phyloP scores from a whole-genome alignment of 1,140 invertebrate genomes.

The Armadillidium nasatum region DNA sequence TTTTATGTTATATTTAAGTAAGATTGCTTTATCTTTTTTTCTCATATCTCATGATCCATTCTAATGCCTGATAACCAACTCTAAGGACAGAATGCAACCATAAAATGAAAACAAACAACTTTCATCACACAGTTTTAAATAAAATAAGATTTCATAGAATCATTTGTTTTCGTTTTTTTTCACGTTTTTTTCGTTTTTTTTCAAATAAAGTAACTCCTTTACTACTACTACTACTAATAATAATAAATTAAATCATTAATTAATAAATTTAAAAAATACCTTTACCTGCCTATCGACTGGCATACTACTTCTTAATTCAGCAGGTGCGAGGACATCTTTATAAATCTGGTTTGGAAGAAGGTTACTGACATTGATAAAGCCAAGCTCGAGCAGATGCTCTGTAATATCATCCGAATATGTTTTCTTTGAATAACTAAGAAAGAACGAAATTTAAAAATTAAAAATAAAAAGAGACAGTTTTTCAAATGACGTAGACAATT shows the following conservation, averaged over 20 bases:
- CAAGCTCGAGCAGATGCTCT: slow-evolving; percentile 94
- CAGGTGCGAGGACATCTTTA: slow-evolving; percentile 82
- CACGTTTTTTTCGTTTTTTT: neutral
- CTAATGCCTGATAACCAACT: no score
- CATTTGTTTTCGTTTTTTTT: slow-evolving; percentile 2
- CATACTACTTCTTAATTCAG: slow-evolving; percentile 81
- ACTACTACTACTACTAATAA: neutral
- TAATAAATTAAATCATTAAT: neutral
- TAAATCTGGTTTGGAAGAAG: slow-evolving; percentile 90
- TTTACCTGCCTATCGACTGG: slow-evolving; percentile 63
- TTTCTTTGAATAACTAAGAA: slow-evolving; percentile 86
- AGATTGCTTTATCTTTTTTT: no score
- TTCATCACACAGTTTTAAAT: no score
- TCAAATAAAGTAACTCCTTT: no score
- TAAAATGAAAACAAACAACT: no score
- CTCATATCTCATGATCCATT: no score
- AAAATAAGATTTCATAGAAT: neutral
- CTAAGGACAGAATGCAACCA: no score
- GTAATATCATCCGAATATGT: slow-evolving; percentile 95
- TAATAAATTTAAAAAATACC: slow-evolving; percentile 28
- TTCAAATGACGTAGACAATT: no score
- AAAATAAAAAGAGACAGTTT: no score
- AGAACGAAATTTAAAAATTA: no score
- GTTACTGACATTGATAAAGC: slow-evolving; percentile 92
- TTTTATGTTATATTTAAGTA: no score